Conservation (phyloP, 2,888 invertebrate genomes). For the Xestia rhomboidea region DNA sequence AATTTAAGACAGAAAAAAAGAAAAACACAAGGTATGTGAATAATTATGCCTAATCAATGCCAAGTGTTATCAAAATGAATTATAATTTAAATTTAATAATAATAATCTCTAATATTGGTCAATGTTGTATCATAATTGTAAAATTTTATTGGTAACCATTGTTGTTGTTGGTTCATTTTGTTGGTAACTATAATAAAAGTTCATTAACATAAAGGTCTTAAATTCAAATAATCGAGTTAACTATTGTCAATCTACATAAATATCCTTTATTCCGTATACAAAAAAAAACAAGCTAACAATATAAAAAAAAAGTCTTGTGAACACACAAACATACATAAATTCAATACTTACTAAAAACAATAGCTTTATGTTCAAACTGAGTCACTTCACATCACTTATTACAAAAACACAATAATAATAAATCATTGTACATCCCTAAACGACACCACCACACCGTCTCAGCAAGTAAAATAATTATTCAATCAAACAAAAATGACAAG, state of each 20-base stretch:
- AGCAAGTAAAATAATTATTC: conserved; percentile 34
- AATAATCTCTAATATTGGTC: too few relatives aligned
- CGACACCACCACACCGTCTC: conserved; percentile 57
- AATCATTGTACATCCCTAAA: conserved; percentile 42
- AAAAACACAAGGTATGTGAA: too few relatives aligned
- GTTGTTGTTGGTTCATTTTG: too few relatives aligned
- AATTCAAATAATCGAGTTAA: background rate
- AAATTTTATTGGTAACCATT: background rate
- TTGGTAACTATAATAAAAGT: background rate
- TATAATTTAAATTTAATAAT: too few relatives aligned
- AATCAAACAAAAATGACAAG: conserved; percentile 47
- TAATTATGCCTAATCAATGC: too few relatives aligned
- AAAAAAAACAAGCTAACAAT: background rate
- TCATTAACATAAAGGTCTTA: background rate
- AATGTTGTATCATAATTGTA: background rate
- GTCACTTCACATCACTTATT: conserved; percentile 64
- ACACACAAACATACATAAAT: background rate
- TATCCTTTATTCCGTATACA: background rate
- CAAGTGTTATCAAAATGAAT: too few relatives aligned
- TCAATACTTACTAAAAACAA: conserved; percentile 60
- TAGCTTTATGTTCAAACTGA: conserved; percentile 40
- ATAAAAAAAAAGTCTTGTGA: background rate
- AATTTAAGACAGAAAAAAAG: too few relatives aligned
- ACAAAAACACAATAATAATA: conserved; percentile 55
- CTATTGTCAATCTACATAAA: background rate